phyloP scores from a whole-genome alignment of 2,797 vertebrate species.

The Pantherophis alleghaniensis region DNA sequence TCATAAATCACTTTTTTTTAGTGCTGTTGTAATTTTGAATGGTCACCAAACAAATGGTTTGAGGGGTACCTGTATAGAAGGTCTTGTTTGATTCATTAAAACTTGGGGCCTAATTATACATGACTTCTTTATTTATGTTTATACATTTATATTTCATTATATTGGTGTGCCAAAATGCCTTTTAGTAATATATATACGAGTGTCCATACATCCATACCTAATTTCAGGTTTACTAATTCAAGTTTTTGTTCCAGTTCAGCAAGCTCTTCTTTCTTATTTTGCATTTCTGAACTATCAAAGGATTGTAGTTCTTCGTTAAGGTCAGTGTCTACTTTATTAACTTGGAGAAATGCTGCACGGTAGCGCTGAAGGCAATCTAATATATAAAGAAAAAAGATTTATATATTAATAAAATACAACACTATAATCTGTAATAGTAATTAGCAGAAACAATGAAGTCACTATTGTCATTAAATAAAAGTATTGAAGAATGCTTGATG shows the following conservation, averaged over 20 bases:
- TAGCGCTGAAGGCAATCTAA: conserved; percentile 81
- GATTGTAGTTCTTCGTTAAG: conserved; percentile 59
- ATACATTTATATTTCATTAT: background rate
- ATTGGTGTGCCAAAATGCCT: background rate
- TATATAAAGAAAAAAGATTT: conserved; percentile 26
- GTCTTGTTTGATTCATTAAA: background rate
- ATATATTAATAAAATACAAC: background rate
- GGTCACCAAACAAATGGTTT: background rate
- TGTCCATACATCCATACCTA: conserved; percentile 70
- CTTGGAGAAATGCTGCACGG: conserved; percentile 67
- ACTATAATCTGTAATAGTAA: background rate
- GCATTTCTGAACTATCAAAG: conserved; percentile 71
- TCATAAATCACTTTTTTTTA: background rate
- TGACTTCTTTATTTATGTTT: conserved; percentile 29
- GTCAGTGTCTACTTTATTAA: conserved; percentile 55
- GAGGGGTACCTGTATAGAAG: background rate
- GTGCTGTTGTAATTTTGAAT: background rate
- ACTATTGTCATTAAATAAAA: background rate
- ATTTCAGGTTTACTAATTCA: conserved; percentile 73
- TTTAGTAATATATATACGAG: background rate
- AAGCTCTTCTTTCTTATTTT: conserved; percentile 70
- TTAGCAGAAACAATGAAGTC: background rate
- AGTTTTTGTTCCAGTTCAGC: conserved; percentile 72
- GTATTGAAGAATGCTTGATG: background rate
- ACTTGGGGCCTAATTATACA: conserved; percentile 6